Evolutionary conservation across 37 sponge, comb jelly and placozoan genomes (phyloP).

Genomic region (Ephydatia muelleri): DNA sequence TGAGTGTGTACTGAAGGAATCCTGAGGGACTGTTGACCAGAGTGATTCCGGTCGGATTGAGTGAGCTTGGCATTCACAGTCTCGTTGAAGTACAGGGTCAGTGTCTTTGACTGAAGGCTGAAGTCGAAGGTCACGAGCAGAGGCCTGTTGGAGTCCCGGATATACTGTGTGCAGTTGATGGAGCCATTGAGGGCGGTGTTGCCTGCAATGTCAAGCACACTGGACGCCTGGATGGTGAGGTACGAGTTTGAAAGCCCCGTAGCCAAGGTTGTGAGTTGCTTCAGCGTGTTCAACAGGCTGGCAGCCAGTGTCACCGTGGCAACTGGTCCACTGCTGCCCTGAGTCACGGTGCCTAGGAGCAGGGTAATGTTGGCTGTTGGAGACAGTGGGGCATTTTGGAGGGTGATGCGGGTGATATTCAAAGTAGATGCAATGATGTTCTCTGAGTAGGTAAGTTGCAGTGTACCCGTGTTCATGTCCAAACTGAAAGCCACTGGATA

Average conservation of each 20-base stretch:
- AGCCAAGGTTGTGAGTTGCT: conserved; percentile 56
- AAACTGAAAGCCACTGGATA: conserved; percentile 51
- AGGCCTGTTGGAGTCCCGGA: conserved; percentile 68
- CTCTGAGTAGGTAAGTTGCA: conserved; percentile 80
- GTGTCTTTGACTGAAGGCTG: conserved; percentile 45
- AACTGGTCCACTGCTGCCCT: conserved; percentile 10
- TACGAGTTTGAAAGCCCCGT: conserved; percentile 40
- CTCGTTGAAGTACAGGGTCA: conserved; percentile 78
- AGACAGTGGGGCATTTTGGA: conserved; percentile 38
- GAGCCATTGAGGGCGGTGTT: conserved; percentile 76
- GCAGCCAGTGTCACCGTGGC: conserved; percentile 50
- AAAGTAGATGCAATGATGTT: conserved; percentile 51
- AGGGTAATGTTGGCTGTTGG: conserved; percentile 53
- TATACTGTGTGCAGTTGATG: conserved; percentile 36
- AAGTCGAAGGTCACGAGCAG: conserved; percentile 65
- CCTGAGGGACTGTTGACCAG: conserved; percentile 44
- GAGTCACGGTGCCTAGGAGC: conserved; percentile 28
- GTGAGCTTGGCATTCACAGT: conserved; percentile 73
- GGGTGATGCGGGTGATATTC: conserved; percentile 51
- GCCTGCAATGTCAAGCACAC: conserved; percentile 77
- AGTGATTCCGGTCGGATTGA: conserved; percentile 63
- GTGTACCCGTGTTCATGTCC: conserved; percentile 53
- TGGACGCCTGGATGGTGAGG: conserved; percentile 55
- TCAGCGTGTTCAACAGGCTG: conserved; percentile 73
- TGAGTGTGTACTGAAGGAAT: conserved; percentile 52